Evolutionary conservation across 2,113 vertebrate genomes (phyloP).

Genomic region (Empidonax traillii): DNA sequence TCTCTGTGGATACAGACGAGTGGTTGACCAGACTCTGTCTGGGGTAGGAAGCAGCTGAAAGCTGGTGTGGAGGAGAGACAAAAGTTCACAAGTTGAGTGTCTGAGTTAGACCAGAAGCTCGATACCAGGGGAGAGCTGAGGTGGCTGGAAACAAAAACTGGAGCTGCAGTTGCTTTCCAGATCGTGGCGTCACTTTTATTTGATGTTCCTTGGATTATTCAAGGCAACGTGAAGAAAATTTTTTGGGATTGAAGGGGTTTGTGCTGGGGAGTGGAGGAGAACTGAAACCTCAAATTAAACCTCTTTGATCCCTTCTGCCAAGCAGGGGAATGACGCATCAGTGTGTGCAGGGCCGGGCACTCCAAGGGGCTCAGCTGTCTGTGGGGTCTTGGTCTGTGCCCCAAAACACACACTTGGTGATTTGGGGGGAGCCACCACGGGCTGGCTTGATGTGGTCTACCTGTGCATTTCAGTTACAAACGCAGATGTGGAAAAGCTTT

Average conservation of each 20-base stretch:
- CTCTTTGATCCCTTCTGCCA: not conserved
- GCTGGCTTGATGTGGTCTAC: not conserved
- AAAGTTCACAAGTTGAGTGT: not conserved
- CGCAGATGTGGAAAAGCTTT: not conserved
- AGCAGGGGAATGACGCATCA: not conserved
- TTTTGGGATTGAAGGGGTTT: not conserved
- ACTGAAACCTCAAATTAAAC: not conserved
- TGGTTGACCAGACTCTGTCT: not conserved
- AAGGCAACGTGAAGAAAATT: not conserved
- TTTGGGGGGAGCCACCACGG: not conserved
- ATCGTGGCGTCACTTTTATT: fast-evolving
- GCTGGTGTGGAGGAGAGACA: not conserved
- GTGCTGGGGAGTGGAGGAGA: not conserved
- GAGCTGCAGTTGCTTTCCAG: not conserved
- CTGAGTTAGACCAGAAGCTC: not conserved
- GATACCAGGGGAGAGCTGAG: not conserved
- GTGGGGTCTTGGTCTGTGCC: fast-evolving
- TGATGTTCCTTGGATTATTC: not conserved
- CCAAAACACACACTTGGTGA: fast-evolving
- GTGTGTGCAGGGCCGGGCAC: not conserved
- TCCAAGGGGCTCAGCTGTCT: fast-evolving
- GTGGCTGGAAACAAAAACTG: not conserved
- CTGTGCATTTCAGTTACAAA: not conserved
- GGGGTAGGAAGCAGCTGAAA: not conserved
- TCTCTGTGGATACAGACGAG: not conserved